Evolutionary conservation across 2,888 invertebrate species (phyloP), one percentile per base, ranked within the genome.

Genomic region (Caradrina kadenii): DNA sequence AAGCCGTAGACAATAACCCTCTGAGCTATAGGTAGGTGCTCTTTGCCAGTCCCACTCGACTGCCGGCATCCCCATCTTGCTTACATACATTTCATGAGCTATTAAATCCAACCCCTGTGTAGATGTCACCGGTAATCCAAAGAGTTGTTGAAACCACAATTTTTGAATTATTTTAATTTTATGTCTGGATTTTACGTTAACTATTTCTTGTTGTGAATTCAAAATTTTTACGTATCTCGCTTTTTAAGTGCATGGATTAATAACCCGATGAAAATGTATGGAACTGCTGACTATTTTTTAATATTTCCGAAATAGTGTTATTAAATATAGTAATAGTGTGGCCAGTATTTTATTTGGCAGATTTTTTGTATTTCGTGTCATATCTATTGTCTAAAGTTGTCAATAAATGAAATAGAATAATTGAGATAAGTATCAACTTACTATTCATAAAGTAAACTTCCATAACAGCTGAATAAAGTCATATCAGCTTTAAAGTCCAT

Each of bases 11-110:
- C 93, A 93, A 94, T 90, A 91, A 90, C 86, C 85, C 84, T 86
- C 81, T 73, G 75, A 79, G 88, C 88, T 91, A 87, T 91, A 86
- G 85, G 79, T 86, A 86, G 84, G 72, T 82, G 72, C 81, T 84
- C 84, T 91, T 90, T 91, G 86, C 91, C 90, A 88, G 89, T 87
- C 87, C 89, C 87, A 89, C 88, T 91, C 86, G 89, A 94, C 93
- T 88, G 89, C 88, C 90, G 92, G 88, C 90, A 87, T 89, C 89
- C 90, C 89, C 88, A 85, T 91, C 91, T 84, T 91, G 92, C 93
- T 95, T 95, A 94, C 95, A 94, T 95, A 95, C 92, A 95, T 96
- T 96, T 96, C 95, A 96, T 94, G 95, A 93, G 95, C 93, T 93
- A 95, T 96, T 96, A 94, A 93, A 92, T 93, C 86, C 92, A 88